Evolutionary conservation across 2,797 vertebrate genomes (phyloP), one percentile per base, ranked within the genome.

Genomic region (Vespertilio murinus): DNA sequence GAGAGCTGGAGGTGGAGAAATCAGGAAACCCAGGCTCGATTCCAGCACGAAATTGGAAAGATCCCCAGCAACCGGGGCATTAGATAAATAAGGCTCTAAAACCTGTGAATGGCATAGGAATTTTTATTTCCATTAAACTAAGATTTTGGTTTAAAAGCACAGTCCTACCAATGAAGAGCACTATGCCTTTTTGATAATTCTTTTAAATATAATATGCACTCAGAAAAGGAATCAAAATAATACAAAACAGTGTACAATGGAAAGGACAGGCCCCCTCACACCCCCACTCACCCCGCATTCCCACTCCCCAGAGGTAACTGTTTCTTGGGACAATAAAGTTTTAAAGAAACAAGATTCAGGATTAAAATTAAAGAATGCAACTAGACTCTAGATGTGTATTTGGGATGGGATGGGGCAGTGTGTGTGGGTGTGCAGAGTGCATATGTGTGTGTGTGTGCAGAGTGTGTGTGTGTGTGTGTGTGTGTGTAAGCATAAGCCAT

Each of bases 1-100:
- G 13, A 94, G 69, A 59, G 77, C 67, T 7, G 22, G 88, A 82
- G 45, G 33, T 40, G 56, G 52, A 74, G 81, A 80, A 90, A 80
- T 88, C 88, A 82, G 93, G 91, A 96, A 95, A 79, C 61, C 30
- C 70, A 94, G 96, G 73, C 90, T 85, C 3, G 4, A 40, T 45
- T 95, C 95, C 95, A 94, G 28, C 3, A 5, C 9, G 75, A 74
- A 80, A 78, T 42, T 91, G 91, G 89, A 95, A 94, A 91, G 85
- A 30, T 93, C 90, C 35, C 38, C 35, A 88, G 35, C 22, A 73
- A 78, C 81, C 52, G 40, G 69, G 33, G 38, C 83, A 38, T 47
- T 82, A 16, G 22, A 92, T 81, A 93, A 89, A 93, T 64, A 84
- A 69, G 17, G 59, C 35, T 70, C 42, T 49, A 33, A 56, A 61